Percentiles rank a stretch among this genome's conserved stretches.
These are phyloP conservation scores for Drosophila meridionalis DNA, from an alignment of 2,888 invertebrate genomes.

Conservation along the genomic window DNA sequence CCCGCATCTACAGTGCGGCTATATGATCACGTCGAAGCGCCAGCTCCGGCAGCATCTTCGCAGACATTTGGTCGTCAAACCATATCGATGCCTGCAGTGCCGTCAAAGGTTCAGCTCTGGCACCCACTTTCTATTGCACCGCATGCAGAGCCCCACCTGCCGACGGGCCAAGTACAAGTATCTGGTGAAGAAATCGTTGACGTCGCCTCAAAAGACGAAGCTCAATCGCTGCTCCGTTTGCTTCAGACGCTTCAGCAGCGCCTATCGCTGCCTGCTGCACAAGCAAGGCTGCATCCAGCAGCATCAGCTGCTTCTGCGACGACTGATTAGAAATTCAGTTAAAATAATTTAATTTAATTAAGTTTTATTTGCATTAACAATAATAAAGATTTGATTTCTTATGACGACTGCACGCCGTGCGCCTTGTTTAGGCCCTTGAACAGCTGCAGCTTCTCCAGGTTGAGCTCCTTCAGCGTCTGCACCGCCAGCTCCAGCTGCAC, in stretches of 20 bases:
- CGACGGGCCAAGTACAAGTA: conserved; percentile 31
- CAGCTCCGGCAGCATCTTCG: conserved; percentile 65
- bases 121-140: conserved; percentile 57
- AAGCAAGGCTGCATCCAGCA: conserved; percentile 33
- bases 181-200: conserved; percentile 19
- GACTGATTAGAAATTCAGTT: not conserved
- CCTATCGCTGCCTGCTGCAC: conserved; percentile 28
- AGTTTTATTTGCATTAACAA: conserved; percentile 50
- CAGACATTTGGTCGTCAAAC: conserved; percentile 31
- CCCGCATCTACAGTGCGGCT: conserved; percentile 62
- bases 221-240: conserved; percentile 47
- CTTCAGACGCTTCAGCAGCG: conserved; percentile 33
- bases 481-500: conserved; percentile 89
- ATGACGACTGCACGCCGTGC: conserved; percentile 86
- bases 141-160: conserved; percentile 39
- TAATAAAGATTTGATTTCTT: conserved; percentile 29
- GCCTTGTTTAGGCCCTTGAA: conserved; percentile 89
- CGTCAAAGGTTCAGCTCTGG: conserved; percentile 39
- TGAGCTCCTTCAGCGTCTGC: conserved; percentile 90
- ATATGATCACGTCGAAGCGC: conserved; percentile 44
- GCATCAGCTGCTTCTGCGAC: conserved; percentile 17
- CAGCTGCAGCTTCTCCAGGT: conserved; percentile 87
- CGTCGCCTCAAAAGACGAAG: not conserved
- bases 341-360: not conserved
- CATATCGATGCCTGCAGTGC: conserved; percentile 65